Percentiles rank a stretch among this genome's conserved stretches.
Conservation (phyloP, 1,140 invertebrate genomes). For the Hyposmocoma kahamanoa region DNA sequence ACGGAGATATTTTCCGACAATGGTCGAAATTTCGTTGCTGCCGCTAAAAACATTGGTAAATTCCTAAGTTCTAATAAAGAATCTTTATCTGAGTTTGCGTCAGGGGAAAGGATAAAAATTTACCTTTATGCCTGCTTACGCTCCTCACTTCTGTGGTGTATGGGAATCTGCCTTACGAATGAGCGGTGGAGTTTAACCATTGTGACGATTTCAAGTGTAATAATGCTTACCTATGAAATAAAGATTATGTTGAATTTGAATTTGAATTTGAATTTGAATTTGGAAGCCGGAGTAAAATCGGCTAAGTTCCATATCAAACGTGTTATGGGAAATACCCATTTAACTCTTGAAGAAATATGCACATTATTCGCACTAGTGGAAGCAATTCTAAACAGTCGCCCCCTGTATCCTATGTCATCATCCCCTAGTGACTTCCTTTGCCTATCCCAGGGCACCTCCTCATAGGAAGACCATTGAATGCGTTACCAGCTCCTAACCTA, state of each 20-base stretch:
- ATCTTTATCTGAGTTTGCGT: constrained; percentile 5
- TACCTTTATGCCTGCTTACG: constrained; percentile 4
- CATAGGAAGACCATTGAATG: constrained; percentile 17
- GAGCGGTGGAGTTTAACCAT: too few species aligned
- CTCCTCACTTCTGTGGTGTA: constrained; percentile 7
- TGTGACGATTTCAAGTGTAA: too few species aligned
- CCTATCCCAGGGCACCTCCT: constrained; percentile 22
- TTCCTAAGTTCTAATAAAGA: constrained; percentile 2
- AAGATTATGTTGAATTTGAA: too few species aligned
- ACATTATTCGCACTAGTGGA: constrained; percentile 10
- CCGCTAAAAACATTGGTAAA: constrained; percentile 1
- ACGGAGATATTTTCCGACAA: constrained; percentile 9
- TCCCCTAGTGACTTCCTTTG: constrained; percentile 8
- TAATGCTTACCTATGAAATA: too few species aligned
- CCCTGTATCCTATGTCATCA: constrained; percentile 2
- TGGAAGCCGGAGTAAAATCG: constrained; percentile 7
- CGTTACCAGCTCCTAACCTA: constrained; percentile 13
- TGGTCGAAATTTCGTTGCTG: constrained; percentile 8
- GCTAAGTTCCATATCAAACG: constrained; percentile 7
- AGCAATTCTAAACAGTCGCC: constrained; percentile 7
- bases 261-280: too few species aligned
- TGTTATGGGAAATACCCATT: constrained; percentile 6
- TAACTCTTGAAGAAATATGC: constrained; percentile 7
- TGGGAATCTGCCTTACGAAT: too few species aligned
- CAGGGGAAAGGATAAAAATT: constrained; percentile 2